A percentile compares a stretch with the other conserved stretches of the same genome.
These are phyloP conservation scores for Bettongia penicillata DNA, from an alignment of 2,113 vertebrate genomes.

Conservation along the genomic window DNA sequence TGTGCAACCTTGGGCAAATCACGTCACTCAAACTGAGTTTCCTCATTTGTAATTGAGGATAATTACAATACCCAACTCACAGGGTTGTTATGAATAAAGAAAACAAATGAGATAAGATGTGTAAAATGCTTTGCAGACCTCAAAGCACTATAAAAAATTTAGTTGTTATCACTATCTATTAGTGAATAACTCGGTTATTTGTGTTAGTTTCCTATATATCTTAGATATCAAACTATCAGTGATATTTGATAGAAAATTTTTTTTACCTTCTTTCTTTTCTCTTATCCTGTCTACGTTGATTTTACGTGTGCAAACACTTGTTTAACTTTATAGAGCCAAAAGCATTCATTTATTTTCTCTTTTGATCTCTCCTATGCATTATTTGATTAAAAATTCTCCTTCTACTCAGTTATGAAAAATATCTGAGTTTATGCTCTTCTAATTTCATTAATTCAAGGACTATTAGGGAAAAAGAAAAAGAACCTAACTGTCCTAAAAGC, in stretches of 20 bases:
- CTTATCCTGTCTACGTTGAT: too few species aligned
- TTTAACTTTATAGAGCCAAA: too few species aligned
- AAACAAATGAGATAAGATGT: background rate
- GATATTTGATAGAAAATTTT: background rate
- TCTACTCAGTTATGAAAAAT: too few species aligned
- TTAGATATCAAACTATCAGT: background rate
- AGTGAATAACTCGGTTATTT: background rate
- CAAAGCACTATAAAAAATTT: background rate
- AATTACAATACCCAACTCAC: background rate
- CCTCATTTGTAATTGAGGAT: background rate
- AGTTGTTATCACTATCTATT: background rate
- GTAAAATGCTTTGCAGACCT: background rate
- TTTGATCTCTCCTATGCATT: too few species aligned
- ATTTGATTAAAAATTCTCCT: too few species aligned
- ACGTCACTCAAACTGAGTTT: background rate
- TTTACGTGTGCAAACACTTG: too few species aligned
- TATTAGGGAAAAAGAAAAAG: too few species aligned
- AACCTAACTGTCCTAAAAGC: too few species aligned
- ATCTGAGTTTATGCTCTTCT: too few species aligned
- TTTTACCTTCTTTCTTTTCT: too few species aligned
- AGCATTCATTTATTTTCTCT: too few species aligned
- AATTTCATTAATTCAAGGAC: too few species aligned
- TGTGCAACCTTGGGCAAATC: background rate
- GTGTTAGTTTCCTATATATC: background rate
- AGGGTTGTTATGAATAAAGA: background rate